Evolutionary conservation across 2,888 invertebrate species (phyloP).

Genomic region (Drosophila conformis): DNA sequence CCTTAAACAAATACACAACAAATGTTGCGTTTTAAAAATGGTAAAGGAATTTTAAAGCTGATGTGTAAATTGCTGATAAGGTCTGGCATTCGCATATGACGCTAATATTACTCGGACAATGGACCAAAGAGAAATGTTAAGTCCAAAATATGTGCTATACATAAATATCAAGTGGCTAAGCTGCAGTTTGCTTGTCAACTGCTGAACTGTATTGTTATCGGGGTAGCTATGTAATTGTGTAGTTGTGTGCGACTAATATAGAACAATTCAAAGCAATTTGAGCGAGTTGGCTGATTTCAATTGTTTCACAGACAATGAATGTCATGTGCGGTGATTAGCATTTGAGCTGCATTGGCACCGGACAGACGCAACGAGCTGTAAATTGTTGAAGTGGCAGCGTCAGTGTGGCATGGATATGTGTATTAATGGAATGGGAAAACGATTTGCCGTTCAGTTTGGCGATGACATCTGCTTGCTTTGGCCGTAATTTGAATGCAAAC

Average conservation of each 20-base stretch:
- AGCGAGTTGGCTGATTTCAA: conserved; percentile 68
- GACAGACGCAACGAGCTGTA: conserved; percentile 19
- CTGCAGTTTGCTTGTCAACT: conserved; percentile 32
- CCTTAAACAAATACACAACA: neutral
- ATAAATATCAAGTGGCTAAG: conserved; percentile 35
- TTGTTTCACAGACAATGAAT: conserved; percentile 78
- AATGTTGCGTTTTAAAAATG: neutral
- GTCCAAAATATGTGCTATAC: conserved; percentile 9
- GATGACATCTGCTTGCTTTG: conserved; percentile 60
- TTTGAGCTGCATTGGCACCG: conserved; percentile 59
- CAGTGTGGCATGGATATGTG: conserved; percentile 8
- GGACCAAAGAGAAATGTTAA: conserved; percentile 5
- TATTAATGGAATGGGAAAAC: conserved; percentile 1
- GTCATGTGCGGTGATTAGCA: conserved; percentile 78
- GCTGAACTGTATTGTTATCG: neutral
- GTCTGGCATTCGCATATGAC: neutral
- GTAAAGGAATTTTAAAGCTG: neutral
- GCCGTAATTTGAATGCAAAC: conserved; percentile 59
- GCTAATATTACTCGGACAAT: conserved; percentile 5
- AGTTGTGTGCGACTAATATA: conserved; percentile 50
- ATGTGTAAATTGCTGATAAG: neutral
- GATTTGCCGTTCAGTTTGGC: conserved; percentile 47
- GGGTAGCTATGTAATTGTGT: neutral
- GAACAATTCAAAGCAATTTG: conserved; percentile 67
- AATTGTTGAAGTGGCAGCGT: conserved; percentile 30